Conservation (phyloP, 1,140 invertebrate species). For the Spodoptera frugiperda region DNA sequence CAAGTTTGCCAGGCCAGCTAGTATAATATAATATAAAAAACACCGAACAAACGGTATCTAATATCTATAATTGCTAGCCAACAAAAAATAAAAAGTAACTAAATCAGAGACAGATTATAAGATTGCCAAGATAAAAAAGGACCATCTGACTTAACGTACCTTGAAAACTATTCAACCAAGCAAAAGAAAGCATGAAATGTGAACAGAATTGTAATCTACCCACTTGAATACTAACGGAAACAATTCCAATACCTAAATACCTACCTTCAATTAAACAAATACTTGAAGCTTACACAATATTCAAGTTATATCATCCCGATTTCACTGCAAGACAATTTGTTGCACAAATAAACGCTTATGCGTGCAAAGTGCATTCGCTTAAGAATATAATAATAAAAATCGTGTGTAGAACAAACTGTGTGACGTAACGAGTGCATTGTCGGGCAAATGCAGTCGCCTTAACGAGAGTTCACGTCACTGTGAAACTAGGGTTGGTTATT, state of each 20-base stretch:
- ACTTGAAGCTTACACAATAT: slow-evolving; percentile 7
- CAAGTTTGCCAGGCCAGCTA: no score
- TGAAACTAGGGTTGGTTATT: not conserved
- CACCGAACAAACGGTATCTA: no score
- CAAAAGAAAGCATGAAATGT: no score
- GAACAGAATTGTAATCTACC: no score
- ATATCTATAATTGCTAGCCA: no score
- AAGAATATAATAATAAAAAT: slow-evolving; percentile 38
- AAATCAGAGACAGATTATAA: no score
- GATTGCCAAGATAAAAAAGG: no score
- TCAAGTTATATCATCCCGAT: slow-evolving; percentile 17
- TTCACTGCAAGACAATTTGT: slow-evolving; percentile 7
- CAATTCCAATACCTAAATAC: not conserved
- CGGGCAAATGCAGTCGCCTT: slow-evolving; percentile 27
- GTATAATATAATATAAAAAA: no score
- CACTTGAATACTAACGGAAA: no score
- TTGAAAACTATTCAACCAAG: no score
- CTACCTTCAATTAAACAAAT: not conserved
- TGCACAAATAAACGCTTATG: slow-evolving; percentile 33
- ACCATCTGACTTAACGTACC: no score
- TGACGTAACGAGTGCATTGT: slow-evolving; percentile 24
- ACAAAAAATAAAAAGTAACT: no score
- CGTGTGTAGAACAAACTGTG: slow-evolving; percentile 20
- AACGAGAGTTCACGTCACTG: slow-evolving; percentile 16
- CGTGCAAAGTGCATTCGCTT: slow-evolving; percentile 14